phyloP scores from a whole-genome alignment of 2,113 vertebrate species.

The Amazona vittata region DNA sequence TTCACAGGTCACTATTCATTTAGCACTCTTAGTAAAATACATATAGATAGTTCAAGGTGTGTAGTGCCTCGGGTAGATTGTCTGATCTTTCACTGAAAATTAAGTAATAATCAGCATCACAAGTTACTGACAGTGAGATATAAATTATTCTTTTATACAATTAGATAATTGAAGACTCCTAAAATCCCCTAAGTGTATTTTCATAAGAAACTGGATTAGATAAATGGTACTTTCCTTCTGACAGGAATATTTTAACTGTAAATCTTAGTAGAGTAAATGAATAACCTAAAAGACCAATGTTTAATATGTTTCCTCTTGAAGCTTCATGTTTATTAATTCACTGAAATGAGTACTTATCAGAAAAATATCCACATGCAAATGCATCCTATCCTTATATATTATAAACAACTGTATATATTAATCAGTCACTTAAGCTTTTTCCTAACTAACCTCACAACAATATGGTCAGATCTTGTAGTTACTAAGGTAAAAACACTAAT shows the following conservation, averaged over 20 bases:
- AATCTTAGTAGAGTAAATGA: conserved; percentile 41
- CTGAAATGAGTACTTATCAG: conserved; percentile 1
- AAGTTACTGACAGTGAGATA: conserved; percentile 61
- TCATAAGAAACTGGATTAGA: conserved; percentile 65
- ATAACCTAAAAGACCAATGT: conserved; percentile 36
- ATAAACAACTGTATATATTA: neutral
- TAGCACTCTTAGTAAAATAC: conserved; percentile 57
- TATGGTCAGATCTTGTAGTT: neutral
- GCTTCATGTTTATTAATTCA: conserved; percentile 50
- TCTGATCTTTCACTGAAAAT: conserved; percentile 64
- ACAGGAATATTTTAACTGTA: conserved; percentile 57
- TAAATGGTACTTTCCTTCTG: conserved; percentile 62
- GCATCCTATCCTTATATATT: neutral
- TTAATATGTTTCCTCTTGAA: conserved; percentile 26
- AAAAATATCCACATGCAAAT: neutral
- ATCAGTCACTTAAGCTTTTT: neutral
- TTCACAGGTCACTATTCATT: conserved; percentile 47
- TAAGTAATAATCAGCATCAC: conserved; percentile 67
- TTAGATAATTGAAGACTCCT: conserved; percentile 74
- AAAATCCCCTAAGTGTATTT: conserved; percentile 64
- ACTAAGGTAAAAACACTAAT: neutral
- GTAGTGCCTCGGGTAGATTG: neutral
- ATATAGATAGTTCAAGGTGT: conserved; percentile 59
- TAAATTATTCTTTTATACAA: conserved; percentile 72
- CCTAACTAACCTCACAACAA: neutral